Percentiles rank a stretch among this genome's conserved stretches.
phyloP scores from a whole-genome alignment of 2,888 invertebrate species.

The Tipula unca region DNA sequence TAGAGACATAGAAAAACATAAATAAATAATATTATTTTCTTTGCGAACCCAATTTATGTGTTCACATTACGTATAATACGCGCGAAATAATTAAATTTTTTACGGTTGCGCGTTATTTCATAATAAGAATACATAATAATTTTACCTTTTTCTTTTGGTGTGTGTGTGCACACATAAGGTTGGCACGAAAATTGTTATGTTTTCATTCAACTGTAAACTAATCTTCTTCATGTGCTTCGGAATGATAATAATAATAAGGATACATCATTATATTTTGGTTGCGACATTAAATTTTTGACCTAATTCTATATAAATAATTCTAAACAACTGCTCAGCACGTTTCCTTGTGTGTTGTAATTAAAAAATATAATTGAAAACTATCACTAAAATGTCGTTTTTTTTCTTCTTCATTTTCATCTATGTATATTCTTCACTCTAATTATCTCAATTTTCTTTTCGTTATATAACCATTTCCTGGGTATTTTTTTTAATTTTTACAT shows the following conservation, averaged over 20 bases:
- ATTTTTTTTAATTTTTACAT: background rate
- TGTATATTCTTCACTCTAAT: background rate
- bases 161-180: background rate
- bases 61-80: background rate
- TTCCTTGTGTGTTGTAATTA: background rate
- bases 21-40: background rate
- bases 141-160: background rate
- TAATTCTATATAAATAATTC: background rate
- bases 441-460: background rate
- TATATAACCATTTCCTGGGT: background rate
- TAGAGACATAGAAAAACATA: background rate
- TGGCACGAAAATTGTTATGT: background rate
- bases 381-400: background rate
- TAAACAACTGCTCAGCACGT: background rate
- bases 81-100: background rate
- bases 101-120: background rate
- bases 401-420: too few species aligned
- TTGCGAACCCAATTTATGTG: background rate
- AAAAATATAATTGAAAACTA: background rate
- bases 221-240: background rate
- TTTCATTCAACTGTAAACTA: background rate
- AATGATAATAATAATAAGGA: background rate
- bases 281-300: background rate
- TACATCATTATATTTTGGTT: background rate
- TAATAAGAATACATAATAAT: background rate